Conservation (phyloP, 2,888 invertebrate species). For the Mactromeris polynyma region DNA sequence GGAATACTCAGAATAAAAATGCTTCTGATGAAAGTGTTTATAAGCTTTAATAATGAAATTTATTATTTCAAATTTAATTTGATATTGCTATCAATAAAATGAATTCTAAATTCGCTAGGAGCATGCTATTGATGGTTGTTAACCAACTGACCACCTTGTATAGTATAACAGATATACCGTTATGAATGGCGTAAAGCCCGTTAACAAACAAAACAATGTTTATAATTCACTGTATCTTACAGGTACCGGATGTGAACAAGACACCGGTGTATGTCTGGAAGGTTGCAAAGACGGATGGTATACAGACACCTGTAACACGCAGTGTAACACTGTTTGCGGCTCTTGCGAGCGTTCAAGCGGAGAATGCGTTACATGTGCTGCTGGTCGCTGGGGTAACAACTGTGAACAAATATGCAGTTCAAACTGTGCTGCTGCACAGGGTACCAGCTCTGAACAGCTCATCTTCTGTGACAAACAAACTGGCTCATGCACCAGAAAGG, state of each 20-base stretch:
- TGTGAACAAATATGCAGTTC: constrained; percentile 51
- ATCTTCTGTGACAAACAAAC: constrained; percentile 50
- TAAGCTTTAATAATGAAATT: no score
- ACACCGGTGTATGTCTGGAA: constrained; percentile 35
- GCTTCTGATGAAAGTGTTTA: no score
- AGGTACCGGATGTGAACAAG: constrained; percentile 54
- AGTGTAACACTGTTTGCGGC: constrained; percentile 39
- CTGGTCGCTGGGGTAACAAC: constrained; percentile 44
- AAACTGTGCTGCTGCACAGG: constrained; percentile 41
- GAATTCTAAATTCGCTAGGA: no score
- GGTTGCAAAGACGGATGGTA: constrained; percentile 61
- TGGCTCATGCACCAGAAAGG: constrained; percentile 38
- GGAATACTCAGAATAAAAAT: no score
- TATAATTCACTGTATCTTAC: background rate
- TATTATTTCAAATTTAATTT: no score
- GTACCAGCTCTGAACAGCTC: background rate
- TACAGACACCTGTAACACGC: constrained; percentile 10
- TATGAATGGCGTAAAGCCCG: no score
- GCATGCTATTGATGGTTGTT: no score
- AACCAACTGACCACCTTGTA: no score
- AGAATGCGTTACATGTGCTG: constrained; percentile 43
- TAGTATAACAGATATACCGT: no score
- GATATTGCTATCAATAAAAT: no score
- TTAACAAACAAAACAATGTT: no score
- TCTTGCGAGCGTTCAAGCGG: constrained; percentile 49